These are phyloP conservation scores for Gisinianus flammeolus DNA, from an alignment of 2,888 invertebrate species.

Conservation along the genomic window DNA sequence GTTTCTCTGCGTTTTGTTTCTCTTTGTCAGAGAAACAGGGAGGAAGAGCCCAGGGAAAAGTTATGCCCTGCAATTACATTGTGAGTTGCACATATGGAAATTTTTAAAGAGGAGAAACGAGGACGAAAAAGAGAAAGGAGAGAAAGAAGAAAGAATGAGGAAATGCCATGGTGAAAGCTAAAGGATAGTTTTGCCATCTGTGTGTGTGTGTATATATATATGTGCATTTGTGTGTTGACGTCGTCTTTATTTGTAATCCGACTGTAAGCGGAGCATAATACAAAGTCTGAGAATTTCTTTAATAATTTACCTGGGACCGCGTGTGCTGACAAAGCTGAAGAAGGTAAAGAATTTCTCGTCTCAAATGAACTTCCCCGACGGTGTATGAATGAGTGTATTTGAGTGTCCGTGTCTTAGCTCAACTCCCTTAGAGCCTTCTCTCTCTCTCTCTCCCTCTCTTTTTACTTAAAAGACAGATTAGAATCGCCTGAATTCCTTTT, in stretches of 20 bases:
- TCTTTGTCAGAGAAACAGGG: neutral
- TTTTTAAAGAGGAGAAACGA: neutral
- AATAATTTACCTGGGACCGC: constrained; percentile 7
- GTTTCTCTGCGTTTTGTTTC: neutral
- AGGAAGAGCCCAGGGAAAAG: neutral
- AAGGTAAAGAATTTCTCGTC: constrained; percentile 16
- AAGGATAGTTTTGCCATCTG: neutral
- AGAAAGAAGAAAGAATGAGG: neutral
- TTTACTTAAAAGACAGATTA: constrained; percentile 7
- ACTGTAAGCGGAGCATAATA: constrained; percentile 16
- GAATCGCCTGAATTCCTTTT: constrained; percentile 8
- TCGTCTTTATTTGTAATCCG: constrained; percentile 6
- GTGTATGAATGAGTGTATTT: no score
- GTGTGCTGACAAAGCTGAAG: constrained; percentile 22
- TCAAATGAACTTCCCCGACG: constrained; percentile 12
- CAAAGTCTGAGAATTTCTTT: constrained; percentile 14
- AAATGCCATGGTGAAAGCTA: no score
- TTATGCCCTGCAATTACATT: neutral
- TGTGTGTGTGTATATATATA: neutral
- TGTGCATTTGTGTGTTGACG: neutral
- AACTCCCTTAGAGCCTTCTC: neutral
- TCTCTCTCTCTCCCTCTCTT: constrained; percentile 15
- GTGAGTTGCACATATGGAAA: no score
- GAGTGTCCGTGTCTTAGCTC: no score
- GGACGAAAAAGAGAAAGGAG: neutral